Base-by-base conservation (phyloP, 2,888 invertebrate species). In the Chymomyza amoena region DNA sequence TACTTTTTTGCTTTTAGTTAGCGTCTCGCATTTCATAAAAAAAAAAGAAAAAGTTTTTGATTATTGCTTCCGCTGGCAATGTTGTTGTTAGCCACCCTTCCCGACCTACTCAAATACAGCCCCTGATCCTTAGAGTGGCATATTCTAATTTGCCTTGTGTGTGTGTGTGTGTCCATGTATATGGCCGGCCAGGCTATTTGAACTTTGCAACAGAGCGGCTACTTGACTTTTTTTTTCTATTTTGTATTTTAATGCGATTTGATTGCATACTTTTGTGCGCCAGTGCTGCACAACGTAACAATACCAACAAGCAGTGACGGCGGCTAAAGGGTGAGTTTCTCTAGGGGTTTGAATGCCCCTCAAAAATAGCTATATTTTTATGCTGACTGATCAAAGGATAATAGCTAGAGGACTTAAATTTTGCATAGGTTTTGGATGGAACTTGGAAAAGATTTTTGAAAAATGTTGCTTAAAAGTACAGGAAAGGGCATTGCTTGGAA, bases 201-300 rank as follows among this genome's bases (percentile, higher is more conserved):
- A 72, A 72, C 66, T 81, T 70, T 76, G 39, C 39, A 45, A 45
- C 39, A 45, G 39, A 2, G 56, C 54, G 32, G 52, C 16, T 15
- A 52, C 32, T 54, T 65, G 25, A 10, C 18, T 45, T n/a, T 60
- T 45, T n/a, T 60, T 50, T 52, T 20, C 32, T 32, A 32, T 64
- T 59, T 68, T 69, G 72, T 76, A 32, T 32, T 32, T 61, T 87
- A 84, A 82, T 82, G 77, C 84, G 75, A 77, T 87, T 83, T 82
- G 68, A 81, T 85, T 83, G 86, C 84, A 87, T 87, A 79, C 75
- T 81, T 76, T 79, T 73, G 61, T 61, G 77, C 68, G 20, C n/a
- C 15, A 16, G n/a, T 39, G 39, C 39, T 45, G 39, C 39, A 45
- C 39, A 45, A 45, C 39, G 36, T 60, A 52, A 63, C 36, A 68